phyloP scores from a whole-genome alignment of 1,140 invertebrate genomes.

The Aphaenogaster rudis region DNA sequence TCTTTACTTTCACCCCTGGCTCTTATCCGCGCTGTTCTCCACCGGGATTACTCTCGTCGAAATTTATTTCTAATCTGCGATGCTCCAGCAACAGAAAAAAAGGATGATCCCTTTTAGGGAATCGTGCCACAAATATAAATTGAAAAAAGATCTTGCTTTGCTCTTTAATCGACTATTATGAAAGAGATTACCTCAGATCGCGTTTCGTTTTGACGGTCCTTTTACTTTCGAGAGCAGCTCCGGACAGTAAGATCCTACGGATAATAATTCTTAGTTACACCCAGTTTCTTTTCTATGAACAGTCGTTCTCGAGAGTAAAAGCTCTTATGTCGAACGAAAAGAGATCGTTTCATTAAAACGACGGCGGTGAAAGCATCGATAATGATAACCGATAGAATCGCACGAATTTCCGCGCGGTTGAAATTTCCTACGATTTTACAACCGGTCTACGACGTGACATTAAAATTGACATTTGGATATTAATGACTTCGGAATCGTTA shows the following conservation, averaged over 20 bases:
- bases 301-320: background rate
- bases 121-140: slow-evolving; percentile 6
- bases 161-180: background rate
- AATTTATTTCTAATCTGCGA: slow-evolving; percentile 52
- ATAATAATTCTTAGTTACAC: background rate
- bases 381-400: slow-evolving; percentile 9
- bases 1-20: background rate
- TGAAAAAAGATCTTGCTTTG: background rate
- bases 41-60: background rate
- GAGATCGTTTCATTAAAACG: background rate
- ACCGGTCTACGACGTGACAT: slow-evolving; percentile 12
- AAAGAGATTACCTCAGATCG: background rate
- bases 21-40: slow-evolving; percentile 3
- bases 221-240: background rate
- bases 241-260: background rate
- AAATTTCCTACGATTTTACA: background rate
- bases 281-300: background rate
- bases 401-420: background rate
- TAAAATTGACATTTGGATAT: slow-evolving; percentile 45
- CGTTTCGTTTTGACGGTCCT: background rate
- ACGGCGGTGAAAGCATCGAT: slow-evolving; percentile 24
- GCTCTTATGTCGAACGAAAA: slow-evolving; percentile 1
- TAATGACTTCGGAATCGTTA: background rate
- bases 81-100: background rate
- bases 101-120: background rate